Percentiles rank a stretch among this genome's conserved stretches.
Conservation (phyloP, 2,797 vertebrate genomes). For the Oreonectes daqikongensis region DNA sequence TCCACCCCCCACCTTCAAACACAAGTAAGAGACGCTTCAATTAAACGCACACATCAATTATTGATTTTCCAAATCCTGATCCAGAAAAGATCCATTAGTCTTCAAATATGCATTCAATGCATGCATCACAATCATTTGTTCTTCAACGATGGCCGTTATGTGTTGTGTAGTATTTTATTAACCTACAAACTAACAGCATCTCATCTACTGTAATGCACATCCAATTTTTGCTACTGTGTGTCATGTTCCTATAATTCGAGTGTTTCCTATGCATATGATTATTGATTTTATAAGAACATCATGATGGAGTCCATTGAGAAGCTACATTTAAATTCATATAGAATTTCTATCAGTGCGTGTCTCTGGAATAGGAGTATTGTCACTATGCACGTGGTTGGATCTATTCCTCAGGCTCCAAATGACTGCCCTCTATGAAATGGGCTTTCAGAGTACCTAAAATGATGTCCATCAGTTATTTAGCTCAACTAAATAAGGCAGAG, state of each 20-base stretch:
- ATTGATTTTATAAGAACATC: constrained; percentile 74
- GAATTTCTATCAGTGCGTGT: constrained; percentile 53
- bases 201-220: constrained; percentile 62
- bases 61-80: constrained; percentile 45
- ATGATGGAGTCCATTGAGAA: constrained; percentile 64
- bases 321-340: constrained; percentile 74
- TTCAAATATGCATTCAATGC: constrained; percentile 35
- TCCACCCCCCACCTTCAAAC: constrained; percentile 10
- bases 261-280: constrained; percentile 68
- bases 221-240: constrained; percentile 58
- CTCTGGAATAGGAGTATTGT: constrained; percentile 61
- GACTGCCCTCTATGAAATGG: constrained; percentile 77
- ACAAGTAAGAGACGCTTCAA: constrained; percentile 20
- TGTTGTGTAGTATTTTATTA: constrained; percentile 48
- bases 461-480: constrained; percentile 75
- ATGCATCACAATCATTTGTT: constrained; percentile 22
- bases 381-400: constrained; percentile 76
- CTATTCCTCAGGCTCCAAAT: constrained; percentile 71
- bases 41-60: constrained; percentile 42
- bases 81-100: constrained; percentile 29
- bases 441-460: constrained; percentile 77
- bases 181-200: constrained; percentile 32
- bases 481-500: constrained; percentile 63
- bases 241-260: constrained; percentile 68
- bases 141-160: constrained; percentile 8